Percentiles rank a stretch among this genome's conserved stretches.
These are phyloP conservation scores for Poecilobothrus nobilitatus DNA, from an alignment of 2,888 invertebrate genomes.

Conservation along the genomic window DNA sequence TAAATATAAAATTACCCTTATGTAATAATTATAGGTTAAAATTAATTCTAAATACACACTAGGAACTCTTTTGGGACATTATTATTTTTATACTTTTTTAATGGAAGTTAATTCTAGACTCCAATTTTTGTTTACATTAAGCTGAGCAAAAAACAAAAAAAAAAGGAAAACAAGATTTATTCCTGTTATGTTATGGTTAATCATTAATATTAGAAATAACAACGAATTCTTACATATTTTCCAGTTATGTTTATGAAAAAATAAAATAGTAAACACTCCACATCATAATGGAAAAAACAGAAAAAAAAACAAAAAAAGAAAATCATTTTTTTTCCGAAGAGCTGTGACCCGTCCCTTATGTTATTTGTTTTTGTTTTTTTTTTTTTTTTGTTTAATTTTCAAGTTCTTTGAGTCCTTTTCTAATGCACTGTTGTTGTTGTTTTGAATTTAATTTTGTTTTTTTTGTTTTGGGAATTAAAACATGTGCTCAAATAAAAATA, in stretches of 20 bases:
- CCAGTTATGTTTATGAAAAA: background rate
- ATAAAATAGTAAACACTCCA: background rate
- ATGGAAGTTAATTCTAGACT: no score
- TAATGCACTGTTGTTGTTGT: background rate
- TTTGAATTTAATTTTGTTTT: background rate
- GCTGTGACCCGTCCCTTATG: no score
- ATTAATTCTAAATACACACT: no score
- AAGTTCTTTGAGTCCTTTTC: no score
- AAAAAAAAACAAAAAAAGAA: no score
- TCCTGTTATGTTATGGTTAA: background rate
- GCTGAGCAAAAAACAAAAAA: background rate
- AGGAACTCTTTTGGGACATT: background rate
- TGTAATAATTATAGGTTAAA: no score
- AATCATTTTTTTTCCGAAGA: no score
- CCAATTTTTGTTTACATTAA: background rate
- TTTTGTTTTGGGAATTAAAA: background rate
- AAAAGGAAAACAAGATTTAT: background rate
- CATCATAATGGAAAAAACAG: background rate
- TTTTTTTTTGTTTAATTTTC: no score
- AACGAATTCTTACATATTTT: background rate
- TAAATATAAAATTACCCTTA: no score
- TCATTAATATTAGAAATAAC: background rate
- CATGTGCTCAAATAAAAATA: constrained; percentile 4
- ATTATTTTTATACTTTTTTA: background rate
- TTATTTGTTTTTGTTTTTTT: no score